These are phyloP conservation scores for Spodoptera litura DNA, from an alignment of 1,140 invertebrate genomes.

Conservation along the genomic window DNA sequence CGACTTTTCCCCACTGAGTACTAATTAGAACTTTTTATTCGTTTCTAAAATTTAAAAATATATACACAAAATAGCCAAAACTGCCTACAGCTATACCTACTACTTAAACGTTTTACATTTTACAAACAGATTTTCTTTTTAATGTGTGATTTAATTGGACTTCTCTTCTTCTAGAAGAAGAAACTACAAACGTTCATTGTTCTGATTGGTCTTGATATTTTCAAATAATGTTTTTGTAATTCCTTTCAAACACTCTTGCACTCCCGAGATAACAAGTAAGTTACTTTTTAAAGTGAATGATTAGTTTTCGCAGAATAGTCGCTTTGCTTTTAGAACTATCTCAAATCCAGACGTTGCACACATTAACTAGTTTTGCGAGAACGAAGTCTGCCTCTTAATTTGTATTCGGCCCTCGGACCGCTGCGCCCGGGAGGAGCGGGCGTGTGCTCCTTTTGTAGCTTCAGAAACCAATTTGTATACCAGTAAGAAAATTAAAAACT, in stretches of 20 bases:
- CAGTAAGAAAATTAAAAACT: conserved; percentile 79
- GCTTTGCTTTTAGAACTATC: conserved; percentile 53
- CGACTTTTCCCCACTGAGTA: conserved; percentile 63
- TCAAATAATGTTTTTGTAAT: neutral
- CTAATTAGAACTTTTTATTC: conserved; percentile 66
- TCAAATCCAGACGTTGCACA: conserved; percentile 67
- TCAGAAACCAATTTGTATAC: conserved; percentile 80
- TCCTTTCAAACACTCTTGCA: neutral
- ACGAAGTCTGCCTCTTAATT: conserved; percentile 73
- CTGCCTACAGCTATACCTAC: neutral
- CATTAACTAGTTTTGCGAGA: conserved; percentile 68
- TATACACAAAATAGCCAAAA: conserved; percentile 6
- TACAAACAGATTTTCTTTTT: neutral
- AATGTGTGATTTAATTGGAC: neutral
- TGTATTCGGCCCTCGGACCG: conserved; percentile 72
- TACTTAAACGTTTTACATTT: no score
- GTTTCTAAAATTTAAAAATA: conserved; percentile 41
- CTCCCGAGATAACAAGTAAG: conserved; percentile 31
- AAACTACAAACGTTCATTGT: neutral
- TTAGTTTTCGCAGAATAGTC: conserved; percentile 45
- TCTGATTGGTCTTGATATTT: neutral
- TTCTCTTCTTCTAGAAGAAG: neutral
- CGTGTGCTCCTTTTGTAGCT: conserved; percentile 72
- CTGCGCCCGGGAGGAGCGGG: conserved; percentile 62
- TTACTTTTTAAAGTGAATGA: conserved; percentile 39